Evolutionary conservation across 2,113 vertebrate species (phyloP).

Genomic region (Orientallactaga bullata): DNA sequence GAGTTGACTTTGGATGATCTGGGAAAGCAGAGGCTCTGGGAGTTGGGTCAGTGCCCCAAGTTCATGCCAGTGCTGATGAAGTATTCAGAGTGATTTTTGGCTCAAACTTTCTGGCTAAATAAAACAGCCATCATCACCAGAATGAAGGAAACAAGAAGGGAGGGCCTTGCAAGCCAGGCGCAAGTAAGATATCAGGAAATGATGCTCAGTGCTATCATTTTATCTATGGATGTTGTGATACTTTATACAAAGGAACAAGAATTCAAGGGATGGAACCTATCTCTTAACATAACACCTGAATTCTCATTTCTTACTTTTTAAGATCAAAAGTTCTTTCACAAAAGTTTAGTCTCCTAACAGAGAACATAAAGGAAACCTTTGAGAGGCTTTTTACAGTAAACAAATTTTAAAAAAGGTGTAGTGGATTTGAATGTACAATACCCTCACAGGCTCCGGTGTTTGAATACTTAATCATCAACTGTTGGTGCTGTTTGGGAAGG

Average conservation of each 20-base stretch:
- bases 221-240: not conserved
- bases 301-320: slow-evolving; percentile 31
- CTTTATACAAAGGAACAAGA: not conserved
- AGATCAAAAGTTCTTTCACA: not conserved
- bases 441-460: no score
- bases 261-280: not conserved
- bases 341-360: not conserved
- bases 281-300: not conserved
- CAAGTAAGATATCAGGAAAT: not conserved
- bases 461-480: no score
- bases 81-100: not conserved
- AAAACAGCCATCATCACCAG: not conserved
- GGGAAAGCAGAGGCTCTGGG: not conserved
- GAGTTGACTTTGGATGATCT: not conserved
- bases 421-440: no score
- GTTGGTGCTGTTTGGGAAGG: no score
- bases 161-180: not conserved
- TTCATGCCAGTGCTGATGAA: not conserved
- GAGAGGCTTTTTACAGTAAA: not conserved
- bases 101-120: not conserved
- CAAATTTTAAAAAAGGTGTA: not conserved
- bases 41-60: not conserved
- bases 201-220: not conserved
- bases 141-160: not conserved
- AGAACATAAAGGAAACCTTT: slow-evolving; percentile 19